Evolutionary conservation across 2,113 vertebrate species (phyloP), one percentile per base, ranked within the genome.

Genomic region (Nannospalax galili): DNA sequence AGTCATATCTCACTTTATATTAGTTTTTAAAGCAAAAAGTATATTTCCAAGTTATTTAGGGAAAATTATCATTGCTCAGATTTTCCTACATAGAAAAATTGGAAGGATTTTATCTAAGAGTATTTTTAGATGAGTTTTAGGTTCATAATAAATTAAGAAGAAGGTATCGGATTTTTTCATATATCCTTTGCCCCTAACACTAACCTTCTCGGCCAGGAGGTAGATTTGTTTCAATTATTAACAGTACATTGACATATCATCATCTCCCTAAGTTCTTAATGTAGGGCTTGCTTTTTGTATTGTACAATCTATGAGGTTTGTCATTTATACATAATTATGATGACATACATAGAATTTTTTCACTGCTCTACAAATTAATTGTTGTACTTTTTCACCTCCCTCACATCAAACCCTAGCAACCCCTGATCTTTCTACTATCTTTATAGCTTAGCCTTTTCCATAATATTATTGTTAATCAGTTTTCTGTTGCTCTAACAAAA

Each of bases 21-120:
- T 88, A 95, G 70, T 90, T 88, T 80, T 92, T n/a, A 88, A 58
- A 91, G 45, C 7, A 86, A 96, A 92, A 81, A 69, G 92, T 64
- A 35, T 16, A 79, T 84, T 80, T n/a, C 16, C 15, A 94, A 86
- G 37, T 77, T 93, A 70, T 77, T 92, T 92, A 78, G 58, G 37
- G 62, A 58, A 92, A 58, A 62, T 81, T 73, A 70, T 72, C 1
- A 32, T 78, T 93, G 40, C 7, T 90, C 26, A 72, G 35, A 64
- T 91, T 91, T 92, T 93, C 69, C n/a, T 95, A 40, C 37, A 91
- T 9, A 84, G 42, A 80, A 78, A 78, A 56, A 35, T 19, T 78
- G 30, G 75, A 56, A 56, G 48, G 48, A 56, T n/a, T 88, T 88
- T 62, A n/a, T 64, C 70, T 58, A 60, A 28, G 30, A 91, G 14